phyloP scores from a whole-genome alignment of 2,113 vertebrate species.

The Mixornis gularis region DNA sequence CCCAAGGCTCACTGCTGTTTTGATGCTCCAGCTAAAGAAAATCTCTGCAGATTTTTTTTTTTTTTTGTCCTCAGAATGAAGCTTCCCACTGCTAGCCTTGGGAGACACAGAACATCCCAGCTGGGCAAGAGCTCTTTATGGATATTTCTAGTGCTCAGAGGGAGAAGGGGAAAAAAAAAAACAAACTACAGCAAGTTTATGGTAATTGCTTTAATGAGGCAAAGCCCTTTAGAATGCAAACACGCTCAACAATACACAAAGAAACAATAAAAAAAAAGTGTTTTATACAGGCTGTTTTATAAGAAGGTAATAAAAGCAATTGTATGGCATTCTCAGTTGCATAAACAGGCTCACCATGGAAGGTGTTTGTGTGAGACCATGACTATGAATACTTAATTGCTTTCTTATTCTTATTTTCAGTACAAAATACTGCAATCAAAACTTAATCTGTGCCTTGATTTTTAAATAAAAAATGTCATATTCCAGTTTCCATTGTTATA shows the following conservation, averaged over 20 bases:
- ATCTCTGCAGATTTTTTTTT: not conserved
- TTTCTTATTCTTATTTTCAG: conserved; percentile 55
- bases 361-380: conserved; percentile 49
- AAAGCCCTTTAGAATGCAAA: conserved; percentile 53
- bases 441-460: conserved; percentile 35
- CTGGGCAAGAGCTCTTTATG: conserved; percentile 54
- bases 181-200: conserved; percentile 57
- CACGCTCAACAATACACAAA: conserved; percentile 65
- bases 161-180: not conserved
- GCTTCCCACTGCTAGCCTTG: conserved; percentile 41
- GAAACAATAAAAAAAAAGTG: conserved; percentile 69
- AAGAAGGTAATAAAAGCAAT: conserved; percentile 44
- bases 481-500: conserved; percentile 27
- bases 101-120: conserved; percentile 19
- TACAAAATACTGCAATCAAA: conserved; percentile 48
- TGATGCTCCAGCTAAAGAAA: conserved; percentile 33
- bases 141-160: conserved; percentile 58
- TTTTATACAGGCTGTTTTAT: conserved; percentile 69
- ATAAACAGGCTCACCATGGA: conserved; percentile 64
- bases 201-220: conserved; percentile 74
- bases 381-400: conserved; percentile 57
- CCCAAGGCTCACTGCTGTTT: not conserved
- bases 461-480: conserved; percentile 40
- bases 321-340: conserved; percentile 42
- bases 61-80: not conserved